Percentiles rank a stretch among this genome's conserved stretches.
phyloP scores from a whole-genome alignment of 1,140 invertebrate genomes.

The Frieseomelitta varia region DNA sequence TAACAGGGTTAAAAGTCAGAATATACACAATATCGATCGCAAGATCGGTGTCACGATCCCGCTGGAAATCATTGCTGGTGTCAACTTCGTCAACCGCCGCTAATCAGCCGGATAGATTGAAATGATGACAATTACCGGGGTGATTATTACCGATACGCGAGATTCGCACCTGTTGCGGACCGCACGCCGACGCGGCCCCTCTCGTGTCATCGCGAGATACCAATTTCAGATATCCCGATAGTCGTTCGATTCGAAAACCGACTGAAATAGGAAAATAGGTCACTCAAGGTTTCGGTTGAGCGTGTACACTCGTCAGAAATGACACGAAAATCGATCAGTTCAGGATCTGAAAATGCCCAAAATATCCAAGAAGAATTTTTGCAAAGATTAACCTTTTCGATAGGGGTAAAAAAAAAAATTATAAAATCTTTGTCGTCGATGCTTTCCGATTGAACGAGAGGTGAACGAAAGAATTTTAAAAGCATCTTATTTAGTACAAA shows the following conservation, averaged over 20 bases:
- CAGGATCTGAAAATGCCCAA: too few species aligned
- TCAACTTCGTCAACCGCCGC: background rate
- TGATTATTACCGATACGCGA: constrained; percentile 28
- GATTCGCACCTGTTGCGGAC: constrained; percentile 39
- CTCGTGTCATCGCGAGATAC: constrained; percentile 20
- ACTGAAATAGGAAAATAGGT: constrained; percentile 13
- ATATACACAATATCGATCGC: background rate
- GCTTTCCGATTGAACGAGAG: too few species aligned
- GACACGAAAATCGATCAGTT: background rate
- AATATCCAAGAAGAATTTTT: too few species aligned
- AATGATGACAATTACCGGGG: constrained; percentile 27
- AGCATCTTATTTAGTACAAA: too few species aligned
- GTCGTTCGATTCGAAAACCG: constrained; percentile 4
- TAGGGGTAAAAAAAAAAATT: too few species aligned
- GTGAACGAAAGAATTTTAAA: too few species aligned
- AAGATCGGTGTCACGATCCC: background rate
- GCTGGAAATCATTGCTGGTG: background rate
- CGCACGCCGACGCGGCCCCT: background rate
- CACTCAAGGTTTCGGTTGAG: background rate
- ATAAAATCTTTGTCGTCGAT: too few species aligned
- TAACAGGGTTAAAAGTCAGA: background rate
- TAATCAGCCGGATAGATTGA: background rate
- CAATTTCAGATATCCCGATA: constrained; percentile 9
- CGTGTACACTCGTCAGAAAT: background rate
- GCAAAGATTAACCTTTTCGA: too few species aligned